Base-by-base conservation (phyloP, 2,113 vertebrate genomes). In the Tympanuchus pallidicinctus region DNA sequence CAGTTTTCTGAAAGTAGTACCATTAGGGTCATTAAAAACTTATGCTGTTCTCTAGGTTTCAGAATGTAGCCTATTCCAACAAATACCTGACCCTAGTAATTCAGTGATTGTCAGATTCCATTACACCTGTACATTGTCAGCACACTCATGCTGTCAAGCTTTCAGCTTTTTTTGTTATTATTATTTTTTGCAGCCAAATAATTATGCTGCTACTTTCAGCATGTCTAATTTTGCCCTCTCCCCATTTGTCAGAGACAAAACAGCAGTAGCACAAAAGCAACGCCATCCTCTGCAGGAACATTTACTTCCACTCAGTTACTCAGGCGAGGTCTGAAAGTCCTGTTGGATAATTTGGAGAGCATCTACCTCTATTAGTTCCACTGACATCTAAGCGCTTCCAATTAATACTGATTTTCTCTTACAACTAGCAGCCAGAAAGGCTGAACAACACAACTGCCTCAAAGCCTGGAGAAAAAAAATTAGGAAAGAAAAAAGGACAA, bases 351-450 rank as follows among this genome's bases (percentile, higher is more conserved):
- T 81, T 76, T 91, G 64, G 86, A 96, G 47, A 91, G 52, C 24
- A 89, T 93, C 93, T 95, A 82, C 89, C 43, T 91, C 70, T 86
- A 54, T 86, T 88, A 95, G 52, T 84, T 96, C 81, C 84, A 80
- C 85, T 93, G 82, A 74, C 61, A 96, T 86, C 93, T 73, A 83
- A 96, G 78, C 86, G 95, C 85, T 97, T 97, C 93, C 90, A 94
- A 96, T 95, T 97, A 97, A 82, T 89, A 88, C 86, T 60, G 80
- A 95, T 96, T 97, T 97, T 94, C 85, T 94, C 40, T 96, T 94
- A 83, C 20, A 95, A 88, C 27, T 92, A 86, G 72, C 72, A 95
- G 89, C 38, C 88, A 85, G 93, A 96, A 97, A 91, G 87, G 48
- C 54, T 95, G 64, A 97, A 94, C 65, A 85, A 56, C 32, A 90